Evolutionary conservation across 2,888 invertebrate genomes (phyloP).

Genomic region (Linnaemya vulpina): DNA sequence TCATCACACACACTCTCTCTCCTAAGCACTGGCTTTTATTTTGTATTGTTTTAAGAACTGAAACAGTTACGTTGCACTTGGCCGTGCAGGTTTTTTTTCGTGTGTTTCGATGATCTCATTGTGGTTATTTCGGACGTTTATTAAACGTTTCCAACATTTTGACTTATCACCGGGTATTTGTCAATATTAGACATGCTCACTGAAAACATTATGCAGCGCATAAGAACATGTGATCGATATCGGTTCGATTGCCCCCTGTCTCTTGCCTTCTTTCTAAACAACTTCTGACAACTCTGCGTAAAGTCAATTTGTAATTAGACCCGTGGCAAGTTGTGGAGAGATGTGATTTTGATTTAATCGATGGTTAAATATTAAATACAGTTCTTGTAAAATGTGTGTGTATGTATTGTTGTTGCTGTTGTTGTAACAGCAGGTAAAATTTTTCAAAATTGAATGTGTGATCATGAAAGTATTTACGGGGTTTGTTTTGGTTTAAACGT

Average conservation of each 20-base stretch:
- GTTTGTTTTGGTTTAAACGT: constrained; percentile 34
- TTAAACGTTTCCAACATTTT: constrained; percentile 71
- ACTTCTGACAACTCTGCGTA: not conserved
- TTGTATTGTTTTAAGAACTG: constrained; percentile 12
- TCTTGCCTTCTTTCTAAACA: not conserved
- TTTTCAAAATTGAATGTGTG: not conserved
- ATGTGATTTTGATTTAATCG: constrained; percentile 71
- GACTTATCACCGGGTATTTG: constrained; percentile 79
- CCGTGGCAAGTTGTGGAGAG: constrained; percentile 60
- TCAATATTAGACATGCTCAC: constrained; percentile 82
- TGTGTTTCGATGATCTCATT: constrained; percentile 45
- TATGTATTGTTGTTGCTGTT: not conserved
- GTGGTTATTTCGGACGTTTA: not conserved
- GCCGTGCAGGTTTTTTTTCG: constrained; percentile 30
- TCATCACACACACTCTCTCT: constrained; percentile 45
- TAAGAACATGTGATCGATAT: constrained; percentile 42
- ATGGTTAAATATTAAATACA: constrained; percentile 44
- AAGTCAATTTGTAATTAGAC: constrained; percentile 65
- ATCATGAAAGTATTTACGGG: constrained; percentile 7
- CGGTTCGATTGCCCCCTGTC: constrained; percentile 12
- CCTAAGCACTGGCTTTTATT: constrained; percentile 44
- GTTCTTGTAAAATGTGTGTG: not conserved
- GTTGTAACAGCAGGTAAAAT: constrained; percentile 52
- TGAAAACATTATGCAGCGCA: constrained; percentile 55
- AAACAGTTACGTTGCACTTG: constrained; percentile 43